Conservation (phyloP, 2,113 vertebrate species). For the Morone saxatilis region DNA sequence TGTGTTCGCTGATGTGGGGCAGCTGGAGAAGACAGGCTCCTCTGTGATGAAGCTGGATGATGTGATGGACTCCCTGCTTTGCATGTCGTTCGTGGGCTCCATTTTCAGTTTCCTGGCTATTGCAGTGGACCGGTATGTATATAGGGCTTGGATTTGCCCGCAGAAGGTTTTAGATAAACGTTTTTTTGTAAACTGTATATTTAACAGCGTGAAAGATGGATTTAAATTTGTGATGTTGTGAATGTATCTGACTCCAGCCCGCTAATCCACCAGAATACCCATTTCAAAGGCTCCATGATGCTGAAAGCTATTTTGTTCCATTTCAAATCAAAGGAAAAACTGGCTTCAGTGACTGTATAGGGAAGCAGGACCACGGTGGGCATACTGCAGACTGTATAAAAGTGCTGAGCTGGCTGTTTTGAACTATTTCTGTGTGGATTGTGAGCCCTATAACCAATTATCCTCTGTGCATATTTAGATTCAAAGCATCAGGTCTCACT, state of each 20-base stretch:
- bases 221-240: not conserved
- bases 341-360: not conserved
- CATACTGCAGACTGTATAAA: not conserved
- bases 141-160: not conserved
- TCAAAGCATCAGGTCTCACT: not conserved
- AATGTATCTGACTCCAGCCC: not conserved
- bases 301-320: not conserved
- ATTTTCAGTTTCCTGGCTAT: conserved; percentile 94
- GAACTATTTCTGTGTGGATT: conserved; percentile 6
- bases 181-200: not conserved
- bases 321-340: not conserved
- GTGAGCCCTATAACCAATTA: conserved; percentile 9
- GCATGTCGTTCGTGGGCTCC: conserved; percentile 92
- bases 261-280: not conserved
- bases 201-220: not conserved
- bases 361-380: not conserved
- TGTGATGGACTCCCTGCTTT: conserved; percentile 91
- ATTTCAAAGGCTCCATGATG: not conserved
- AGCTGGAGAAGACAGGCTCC: conserved; percentile 82
- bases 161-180: not conserved
- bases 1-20: conserved; percentile 86
- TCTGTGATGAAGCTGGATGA: conserved; percentile 89
- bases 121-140: conserved; percentile 88
- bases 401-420: conserved; percentile 12
- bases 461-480: conserved; percentile 12